A percentile compares a stretch with the other conserved stretches of the same genome.
phyloP scores from a whole-genome alignment of 1,140 invertebrate genomes.

The Amphibalanus amphitrite region DNA sequence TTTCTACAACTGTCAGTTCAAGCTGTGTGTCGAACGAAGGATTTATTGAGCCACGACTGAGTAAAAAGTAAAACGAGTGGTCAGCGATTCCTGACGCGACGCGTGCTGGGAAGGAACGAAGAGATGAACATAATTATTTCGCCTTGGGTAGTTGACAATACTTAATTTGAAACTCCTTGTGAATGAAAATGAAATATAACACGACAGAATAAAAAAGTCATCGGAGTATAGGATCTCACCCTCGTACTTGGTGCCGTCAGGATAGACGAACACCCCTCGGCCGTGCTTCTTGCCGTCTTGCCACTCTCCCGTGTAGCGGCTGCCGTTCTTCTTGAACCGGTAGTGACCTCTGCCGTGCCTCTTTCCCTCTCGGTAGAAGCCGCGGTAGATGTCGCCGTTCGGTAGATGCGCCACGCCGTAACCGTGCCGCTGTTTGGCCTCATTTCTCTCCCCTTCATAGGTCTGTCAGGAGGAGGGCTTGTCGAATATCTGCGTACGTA shows the following conservation, averaged over 20 bases:
- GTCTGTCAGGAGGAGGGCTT: not conserved
- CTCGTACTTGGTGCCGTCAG: not conserved
- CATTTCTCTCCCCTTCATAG: not conserved
- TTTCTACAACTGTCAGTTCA: not conserved
- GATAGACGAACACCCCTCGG: not conserved
- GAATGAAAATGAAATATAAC: no score
- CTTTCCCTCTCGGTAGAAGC: not conserved
- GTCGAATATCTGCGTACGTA: not conserved
- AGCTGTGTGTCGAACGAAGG: no score
- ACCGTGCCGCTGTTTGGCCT: not conserved
- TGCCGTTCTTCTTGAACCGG: constrained; percentile 1
- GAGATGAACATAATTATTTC: no score
- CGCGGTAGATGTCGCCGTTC: not conserved
- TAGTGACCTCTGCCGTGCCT: not conserved
- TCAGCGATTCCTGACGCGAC: no score
- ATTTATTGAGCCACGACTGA: no score
- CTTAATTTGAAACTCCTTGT: no score
- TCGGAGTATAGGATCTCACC: not conserved
- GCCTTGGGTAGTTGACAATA: no score
- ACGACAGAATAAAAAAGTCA: no score
- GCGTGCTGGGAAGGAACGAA: no score
- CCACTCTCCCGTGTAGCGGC: not conserved
- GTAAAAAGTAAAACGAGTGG: no score
- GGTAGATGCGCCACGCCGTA: not conserved
- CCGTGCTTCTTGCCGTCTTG: not conserved